A percentile compares a stretch with the other conserved stretches of the same genome.
These are phyloP conservation scores for Elmis aenea DNA, from an alignment of 2,888 invertebrate genomes.

Conservation along the genomic window DNA sequence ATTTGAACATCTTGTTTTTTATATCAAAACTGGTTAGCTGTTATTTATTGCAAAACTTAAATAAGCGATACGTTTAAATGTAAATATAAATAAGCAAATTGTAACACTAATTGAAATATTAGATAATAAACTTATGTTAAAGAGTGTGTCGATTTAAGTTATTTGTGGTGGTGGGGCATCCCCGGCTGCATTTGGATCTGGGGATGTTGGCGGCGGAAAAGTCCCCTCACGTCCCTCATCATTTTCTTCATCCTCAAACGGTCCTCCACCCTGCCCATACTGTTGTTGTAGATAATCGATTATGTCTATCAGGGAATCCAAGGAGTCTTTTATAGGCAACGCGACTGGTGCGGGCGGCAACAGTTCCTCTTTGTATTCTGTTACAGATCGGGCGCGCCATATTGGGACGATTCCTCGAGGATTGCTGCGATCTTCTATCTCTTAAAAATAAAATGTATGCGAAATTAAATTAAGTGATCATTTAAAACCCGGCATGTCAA, in stretches of 20 bases:
- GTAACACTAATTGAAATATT: not conserved
- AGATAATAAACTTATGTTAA: not conserved
- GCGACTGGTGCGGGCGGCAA: slow-evolving; percentile 67
- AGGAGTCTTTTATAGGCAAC: slow-evolving; percentile 60
- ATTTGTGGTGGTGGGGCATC: not conserved
- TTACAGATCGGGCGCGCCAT: slow-evolving; percentile 67
- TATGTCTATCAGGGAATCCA: slow-evolving; percentile 50
- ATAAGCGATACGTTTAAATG: not conserved
- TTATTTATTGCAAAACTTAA: not conserved
- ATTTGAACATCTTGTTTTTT: not conserved
- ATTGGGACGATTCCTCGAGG: slow-evolving; percentile 47
- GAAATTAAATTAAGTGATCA: not conserved
- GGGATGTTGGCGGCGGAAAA: not conserved
- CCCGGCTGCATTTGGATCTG: not conserved
- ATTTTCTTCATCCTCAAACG: slow-evolving; percentile 41
- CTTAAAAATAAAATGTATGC: slow-evolving; percentile 7
- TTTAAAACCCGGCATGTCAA: too few relatives aligned
- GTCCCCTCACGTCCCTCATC: not conserved
- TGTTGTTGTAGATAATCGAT: slow-evolving; percentile 48
- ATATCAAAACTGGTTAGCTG: not conserved
- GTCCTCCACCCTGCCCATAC: slow-evolving; percentile 44
- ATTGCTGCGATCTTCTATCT: slow-evolving; percentile 33
- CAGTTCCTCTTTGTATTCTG: slow-evolving; percentile 62
- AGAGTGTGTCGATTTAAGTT: not conserved
- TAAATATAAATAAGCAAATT: not conserved